These are phyloP conservation scores for Neoitamus cyanurus DNA, from an alignment of 2,888 invertebrate species.

Conservation along the genomic window DNA sequence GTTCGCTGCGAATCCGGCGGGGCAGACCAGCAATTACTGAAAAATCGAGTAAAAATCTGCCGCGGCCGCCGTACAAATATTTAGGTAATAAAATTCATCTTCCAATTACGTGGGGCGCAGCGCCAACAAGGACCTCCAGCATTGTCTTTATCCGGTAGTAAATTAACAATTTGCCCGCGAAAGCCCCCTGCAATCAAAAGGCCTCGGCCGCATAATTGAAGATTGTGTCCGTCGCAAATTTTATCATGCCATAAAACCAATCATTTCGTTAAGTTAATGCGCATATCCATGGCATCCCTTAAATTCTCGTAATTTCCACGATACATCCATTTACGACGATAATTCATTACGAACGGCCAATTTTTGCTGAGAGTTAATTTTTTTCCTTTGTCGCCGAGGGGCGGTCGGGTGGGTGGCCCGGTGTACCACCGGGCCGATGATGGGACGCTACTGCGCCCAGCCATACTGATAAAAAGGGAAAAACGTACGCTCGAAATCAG, in stretches of 20 bases:
- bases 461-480: not conserved
- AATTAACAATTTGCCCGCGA: constrained; percentile 36
- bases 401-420: not conserved
- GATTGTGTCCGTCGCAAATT: constrained; percentile 27
- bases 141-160: constrained; percentile 1
- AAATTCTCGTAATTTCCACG: constrained; percentile 36
- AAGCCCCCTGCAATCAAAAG: constrained; percentile 16
- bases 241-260: constrained; percentile 36
- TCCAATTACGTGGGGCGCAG: not conserved
- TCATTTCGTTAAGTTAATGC: constrained; percentile 45
- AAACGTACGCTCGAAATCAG: constrained; percentile 1
- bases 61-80: not conserved
- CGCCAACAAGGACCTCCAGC: not conserved
- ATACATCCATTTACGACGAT: constrained; percentile 47
- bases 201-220: constrained; percentile 34
- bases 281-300: constrained; percentile 43
- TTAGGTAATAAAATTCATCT: constrained; percentile 5
- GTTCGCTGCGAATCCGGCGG: not conserved
- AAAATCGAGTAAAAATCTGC: not conserved
- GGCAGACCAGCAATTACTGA: not conserved
- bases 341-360: constrained; percentile 50
- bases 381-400: constrained; percentile 20
- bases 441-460: not conserved
- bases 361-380: constrained; percentile 51
- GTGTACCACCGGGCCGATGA: not conserved